Evolutionary conservation across 2,113 vertebrate species (phyloP).

Genomic region (Oreochromis niloticus): DNA sequence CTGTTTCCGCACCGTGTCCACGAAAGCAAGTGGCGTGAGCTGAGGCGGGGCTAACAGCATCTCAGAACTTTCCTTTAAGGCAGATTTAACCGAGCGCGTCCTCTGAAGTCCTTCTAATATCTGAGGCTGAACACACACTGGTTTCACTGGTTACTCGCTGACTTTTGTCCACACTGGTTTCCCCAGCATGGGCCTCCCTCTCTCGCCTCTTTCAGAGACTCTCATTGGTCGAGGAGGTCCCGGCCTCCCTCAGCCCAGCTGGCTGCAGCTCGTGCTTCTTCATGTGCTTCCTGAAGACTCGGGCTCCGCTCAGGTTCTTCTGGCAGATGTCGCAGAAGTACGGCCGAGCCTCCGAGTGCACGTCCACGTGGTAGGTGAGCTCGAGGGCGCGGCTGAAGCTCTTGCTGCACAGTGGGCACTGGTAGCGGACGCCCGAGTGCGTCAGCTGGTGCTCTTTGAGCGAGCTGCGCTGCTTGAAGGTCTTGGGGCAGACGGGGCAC

Average conservation of each 20-base stretch:
- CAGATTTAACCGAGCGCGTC: background rate
- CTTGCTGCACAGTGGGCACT: slow-evolving; percentile 43
- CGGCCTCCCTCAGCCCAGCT: background rate
- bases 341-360: background rate
- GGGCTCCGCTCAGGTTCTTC: slow-evolving; percentile 42
- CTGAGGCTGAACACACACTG: background rate
- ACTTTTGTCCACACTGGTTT: background rate
- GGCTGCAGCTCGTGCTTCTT: slow-evolving; percentile 11
- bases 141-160: background rate
- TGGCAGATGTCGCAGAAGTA: slow-evolving; percentile 46
- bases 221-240: background rate
- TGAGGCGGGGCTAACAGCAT: background rate
- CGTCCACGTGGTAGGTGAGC: slow-evolving; percentile 49
- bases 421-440: slow-evolving; percentile 37
- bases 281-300: slow-evolving; percentile 42
- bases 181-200: background rate
- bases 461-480: slow-evolving; percentile 41
- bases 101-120: background rate
- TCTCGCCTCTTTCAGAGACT: background rate
- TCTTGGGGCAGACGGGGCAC: slow-evolving; percentile 38
- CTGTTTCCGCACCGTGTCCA: background rate
- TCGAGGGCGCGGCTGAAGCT: slow-evolving; percentile 53
- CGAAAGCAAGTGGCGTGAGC: background rate
- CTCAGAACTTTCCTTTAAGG: background rate
- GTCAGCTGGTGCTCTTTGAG: slow-evolving; percentile 47